Evolutionary conservation across 2,113 vertebrate species (phyloP).

Genomic region (Hepsetus odoe): DNA sequence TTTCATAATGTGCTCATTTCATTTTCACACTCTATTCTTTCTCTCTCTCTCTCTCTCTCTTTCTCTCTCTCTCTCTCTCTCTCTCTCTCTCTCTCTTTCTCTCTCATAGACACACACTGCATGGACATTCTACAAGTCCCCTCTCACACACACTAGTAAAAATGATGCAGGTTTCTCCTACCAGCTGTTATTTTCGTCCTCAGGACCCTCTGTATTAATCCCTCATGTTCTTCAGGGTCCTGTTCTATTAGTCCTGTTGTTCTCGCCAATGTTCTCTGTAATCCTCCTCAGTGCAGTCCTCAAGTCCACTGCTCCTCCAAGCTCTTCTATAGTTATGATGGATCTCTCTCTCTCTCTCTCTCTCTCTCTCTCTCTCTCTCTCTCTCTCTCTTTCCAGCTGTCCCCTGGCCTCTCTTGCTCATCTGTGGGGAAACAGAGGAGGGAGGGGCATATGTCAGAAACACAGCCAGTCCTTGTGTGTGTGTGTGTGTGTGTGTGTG

Average conservation of each 20-base stretch:
- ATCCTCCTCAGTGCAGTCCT: constrained; percentile 49
- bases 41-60: too few species aligned
- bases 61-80: too few species aligned
- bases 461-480: constrained; percentile 66
- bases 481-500: constrained; percentile 26
- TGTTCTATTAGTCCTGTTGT: neutral
- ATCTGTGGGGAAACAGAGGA: constrained; percentile 66
- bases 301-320: constrained; percentile 17
- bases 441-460: constrained; percentile 62
- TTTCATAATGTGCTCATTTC: too few species aligned
- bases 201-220: constrained; percentile 28
- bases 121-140: too few species aligned
- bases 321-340: neutral
- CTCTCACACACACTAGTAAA: neutral
- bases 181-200: constrained; percentile 47
- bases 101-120: neutral
- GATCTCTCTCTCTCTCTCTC: constrained; percentile 33
- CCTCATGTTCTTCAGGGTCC: constrained; percentile 47
- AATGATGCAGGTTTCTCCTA: constrained; percentile 7
- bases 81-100: neutral
- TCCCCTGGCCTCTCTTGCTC: constrained; percentile 46
- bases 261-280: constrained; percentile 38
- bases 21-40: too few species aligned
- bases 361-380: constrained; percentile 35
- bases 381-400: constrained; percentile 46